Evolutionary conservation across 2,113 vertebrate species (phyloP), one percentile per base, ranked within the genome.

Genomic region (Equus przewalskii): DNA sequence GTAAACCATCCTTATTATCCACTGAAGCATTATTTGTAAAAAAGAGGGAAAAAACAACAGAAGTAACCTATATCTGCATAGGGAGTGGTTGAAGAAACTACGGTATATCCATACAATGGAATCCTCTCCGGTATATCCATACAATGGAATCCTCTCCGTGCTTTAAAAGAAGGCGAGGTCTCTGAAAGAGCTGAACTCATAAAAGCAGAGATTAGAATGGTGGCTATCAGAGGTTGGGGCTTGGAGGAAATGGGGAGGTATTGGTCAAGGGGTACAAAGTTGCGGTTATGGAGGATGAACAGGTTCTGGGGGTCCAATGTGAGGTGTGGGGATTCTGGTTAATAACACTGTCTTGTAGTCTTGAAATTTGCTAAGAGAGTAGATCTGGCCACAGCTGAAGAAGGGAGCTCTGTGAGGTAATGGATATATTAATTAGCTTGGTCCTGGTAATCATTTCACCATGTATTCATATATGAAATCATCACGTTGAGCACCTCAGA

Each of bases 361-460:
- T 81, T 73, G n/a, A 72, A 91, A 85, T 75, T 87, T 87, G 30
- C 28, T 46, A 44, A 92, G 46, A 91, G 21, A 58, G 26, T 89
- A 64, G 22, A 76, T 88, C 21, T 80, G n/a, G 72, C 36, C 36
- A 62, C 54, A 18, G 60, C 3, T 54, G 5, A 73, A 24, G 83
- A 72, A 69, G 14, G 26, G 56, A 56, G 56, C 89, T 60, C 21
- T 73, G 18, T 36, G 8, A 73, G 65, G n/a, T 81, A 51, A 91
- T 14, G 5, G 70, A 19, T 65, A 33, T 85, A 41, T 56, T 91
- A 51, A 78, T 41, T 70, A 85, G 72, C 33, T 73, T 69, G 72
- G 49, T 51, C 36, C 19, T 41, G 70, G 33, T 62, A 46, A 79
- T 51, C 94, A 69, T 70, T 84, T 69, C 70, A 69, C 33, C 16